Base-by-base conservation (phyloP, 2,888 invertebrate species). In the Empis livida region DNA sequence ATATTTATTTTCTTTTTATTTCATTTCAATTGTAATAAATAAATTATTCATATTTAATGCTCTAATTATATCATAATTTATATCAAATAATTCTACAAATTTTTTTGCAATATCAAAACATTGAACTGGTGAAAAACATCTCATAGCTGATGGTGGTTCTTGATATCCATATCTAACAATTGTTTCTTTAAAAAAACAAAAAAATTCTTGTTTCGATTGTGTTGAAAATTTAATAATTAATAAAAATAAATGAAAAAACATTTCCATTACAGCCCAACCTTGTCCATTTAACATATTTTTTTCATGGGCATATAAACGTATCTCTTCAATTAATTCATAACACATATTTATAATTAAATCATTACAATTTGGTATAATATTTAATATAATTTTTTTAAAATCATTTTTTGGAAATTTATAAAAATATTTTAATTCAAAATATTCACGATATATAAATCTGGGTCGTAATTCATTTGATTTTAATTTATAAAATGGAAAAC, bases 121-220 rank as follows among this genome's bases (percentile, higher is more conserved):
- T 44, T 48, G 42, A 10, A 27, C 38, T 17, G 48, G 48, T 16
- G 37, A 15, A 30, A 42, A 48, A 16, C 44, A 42, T 30, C 37
- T 20, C 11, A 35, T 48, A 43, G 56, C 51, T 51, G 52, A 43
- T 42, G 53, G 50, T 43, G 55, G 51, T 44, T 52, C 43, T 14
- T 13, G 37, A 16, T 30, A 37, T 42, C 31, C 56, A 50, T 56
- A 57, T 2, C n/a, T 11, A 2, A 35, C n/a, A 5, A 35, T 2
- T n/a, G n/a, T 13, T n/a, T 35, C 35, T 35, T 13, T 8, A 35
- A 44, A 40, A 35, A 32, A 47, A 31, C 16, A 10, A 44, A 32
- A 31, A n/a, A 47, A 47, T 43, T 47, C 41, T 4, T 40, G 32
- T 10, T 32, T 10, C 3, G 31, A 31, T 5, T 15, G 31, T 14